phyloP scores from a whole-genome alignment of 1,140 invertebrate species.

The Drosophila setifemur region DNA sequence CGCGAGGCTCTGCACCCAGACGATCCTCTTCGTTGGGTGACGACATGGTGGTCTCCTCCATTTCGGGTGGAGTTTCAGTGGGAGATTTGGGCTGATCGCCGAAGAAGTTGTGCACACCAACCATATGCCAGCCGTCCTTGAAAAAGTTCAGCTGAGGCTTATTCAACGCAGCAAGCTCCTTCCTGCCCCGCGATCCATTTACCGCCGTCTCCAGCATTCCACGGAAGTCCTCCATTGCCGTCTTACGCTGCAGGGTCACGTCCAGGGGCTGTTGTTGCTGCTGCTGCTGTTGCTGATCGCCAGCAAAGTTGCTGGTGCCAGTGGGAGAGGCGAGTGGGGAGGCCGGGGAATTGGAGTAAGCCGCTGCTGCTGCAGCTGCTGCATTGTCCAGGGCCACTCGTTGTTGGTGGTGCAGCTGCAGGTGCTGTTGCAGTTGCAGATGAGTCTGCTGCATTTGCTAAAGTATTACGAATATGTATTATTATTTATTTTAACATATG shows the following conservation, averaged over 20 bases:
- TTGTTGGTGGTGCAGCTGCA: conserved; percentile 55
- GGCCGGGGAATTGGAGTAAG: conserved; percentile 72
- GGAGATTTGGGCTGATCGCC: conserved; percentile 81
- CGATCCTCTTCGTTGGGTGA: conserved; percentile 17
- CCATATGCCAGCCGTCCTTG: conserved; percentile 72
- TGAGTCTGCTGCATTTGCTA: conserved; percentile 57
- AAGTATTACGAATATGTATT: not conserved
- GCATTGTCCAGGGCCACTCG: conserved; percentile 41
- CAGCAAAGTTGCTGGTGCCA: conserved; percentile 81
- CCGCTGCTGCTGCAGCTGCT: conserved; percentile 34
- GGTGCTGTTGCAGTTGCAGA: conserved; percentile 59
- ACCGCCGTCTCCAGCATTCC: conserved; percentile 60
- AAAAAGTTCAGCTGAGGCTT: conserved; percentile 60
- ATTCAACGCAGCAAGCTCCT: conserved; percentile 40
- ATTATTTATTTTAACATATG: no score
- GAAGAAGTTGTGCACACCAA: conserved; percentile 71
- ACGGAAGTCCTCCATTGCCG: conserved; percentile 61
- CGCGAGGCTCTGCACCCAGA: conserved; percentile 16
- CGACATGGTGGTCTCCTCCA: conserved; percentile 68
- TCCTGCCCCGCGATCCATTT: conserved; percentile 50
- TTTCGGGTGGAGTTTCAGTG: conserved; percentile 79
- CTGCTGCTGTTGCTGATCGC: conserved; percentile 74
- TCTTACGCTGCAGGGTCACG: conserved; percentile 53
- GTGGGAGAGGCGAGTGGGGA: conserved; percentile 81
- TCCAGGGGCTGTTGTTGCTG: conserved; percentile 53